Conservation (phyloP, 2,113 vertebrate species). For the Caracal caracal region DNA sequence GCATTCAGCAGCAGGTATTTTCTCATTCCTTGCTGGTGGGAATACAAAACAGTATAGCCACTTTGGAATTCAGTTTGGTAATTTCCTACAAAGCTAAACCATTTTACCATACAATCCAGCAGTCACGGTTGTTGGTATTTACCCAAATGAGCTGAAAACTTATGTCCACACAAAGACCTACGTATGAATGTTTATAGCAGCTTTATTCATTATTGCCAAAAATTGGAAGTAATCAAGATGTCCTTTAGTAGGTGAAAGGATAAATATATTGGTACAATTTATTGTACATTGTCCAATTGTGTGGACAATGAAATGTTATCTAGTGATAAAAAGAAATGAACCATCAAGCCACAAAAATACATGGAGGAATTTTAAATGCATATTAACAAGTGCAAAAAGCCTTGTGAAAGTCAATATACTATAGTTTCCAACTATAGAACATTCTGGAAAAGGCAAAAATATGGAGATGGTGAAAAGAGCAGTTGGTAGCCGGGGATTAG, state of each 20-base stretch:
- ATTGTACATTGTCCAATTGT: too few species aligned
- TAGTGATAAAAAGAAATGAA: neutral
- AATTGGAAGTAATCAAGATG: neutral
- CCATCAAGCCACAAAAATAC: neutral
- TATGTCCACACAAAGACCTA: neutral
- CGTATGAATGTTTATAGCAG: conserved; percentile 1
- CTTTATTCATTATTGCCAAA: conserved; percentile 30
- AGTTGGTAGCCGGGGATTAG: neutral
- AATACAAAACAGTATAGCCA: neutral
- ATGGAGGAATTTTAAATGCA: neutral
- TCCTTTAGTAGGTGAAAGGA: neutral
- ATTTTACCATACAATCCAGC: neutral
- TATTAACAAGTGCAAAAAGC: neutral
- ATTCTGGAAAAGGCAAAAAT: neutral
- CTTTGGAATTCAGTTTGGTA: neutral
- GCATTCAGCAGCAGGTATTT: neutral
- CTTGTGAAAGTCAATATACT: neutral
- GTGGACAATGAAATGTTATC: neutral
- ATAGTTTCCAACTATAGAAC: neutral
- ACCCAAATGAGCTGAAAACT: neutral
- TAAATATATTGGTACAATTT: neutral
- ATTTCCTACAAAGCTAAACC: neutral
- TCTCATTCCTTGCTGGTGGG: neutral
- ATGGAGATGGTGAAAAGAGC: neutral
- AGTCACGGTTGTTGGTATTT: neutral